These are phyloP conservation scores for Zaprionus lachaisei DNA, from an alignment of 1,140 invertebrate species.

Conservation along the genomic window DNA sequence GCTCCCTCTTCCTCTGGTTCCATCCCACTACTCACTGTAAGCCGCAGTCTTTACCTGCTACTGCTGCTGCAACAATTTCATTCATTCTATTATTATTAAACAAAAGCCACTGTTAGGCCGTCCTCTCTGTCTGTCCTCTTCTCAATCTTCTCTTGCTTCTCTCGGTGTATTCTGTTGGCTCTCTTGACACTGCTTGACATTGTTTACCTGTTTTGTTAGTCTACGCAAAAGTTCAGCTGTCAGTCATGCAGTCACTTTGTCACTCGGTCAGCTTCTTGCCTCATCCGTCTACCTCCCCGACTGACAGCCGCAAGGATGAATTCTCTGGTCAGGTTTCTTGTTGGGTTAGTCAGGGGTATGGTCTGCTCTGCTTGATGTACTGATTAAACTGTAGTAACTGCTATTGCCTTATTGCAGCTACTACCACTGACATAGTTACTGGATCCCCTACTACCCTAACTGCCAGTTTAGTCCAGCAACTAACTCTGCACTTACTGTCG, in stretches of 20 bases:
- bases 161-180: slow-evolving; percentile 2
- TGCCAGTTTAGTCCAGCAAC: background rate
- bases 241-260: slow-evolving; percentile 62
- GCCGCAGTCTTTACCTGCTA: slow-evolving; percentile 17
- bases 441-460: background rate
- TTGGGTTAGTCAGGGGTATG: background rate
- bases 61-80: slow-evolving; percentile 20
- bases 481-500: background rate
- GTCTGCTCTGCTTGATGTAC: background rate
- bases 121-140: background rate
- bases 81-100: slow-evolving; percentile 73
- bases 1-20: slow-evolving; percentile 23
- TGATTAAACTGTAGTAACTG: background rate
- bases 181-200: slow-evolving; percentile 43
- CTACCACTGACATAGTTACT: background rate
- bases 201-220: slow-evolving; percentile 49
- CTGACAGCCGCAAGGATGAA: slow-evolving; percentile 12
- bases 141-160: background rate
- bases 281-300: background rate
- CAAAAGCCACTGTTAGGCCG: slow-evolving; percentile 41
- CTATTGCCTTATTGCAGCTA: background rate
- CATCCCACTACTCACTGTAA: background rate
- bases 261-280: slow-evolving; percentile 27
- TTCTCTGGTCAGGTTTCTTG: background rate
- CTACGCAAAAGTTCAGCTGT: slow-evolving; percentile 55